Percentiles rank a stretch among this genome's conserved stretches.
These are phyloP conservation scores for Pyrgilauda ruficollis DNA, from an alignment of 2,113 vertebrate genomes.

Conservation along the genomic window DNA sequence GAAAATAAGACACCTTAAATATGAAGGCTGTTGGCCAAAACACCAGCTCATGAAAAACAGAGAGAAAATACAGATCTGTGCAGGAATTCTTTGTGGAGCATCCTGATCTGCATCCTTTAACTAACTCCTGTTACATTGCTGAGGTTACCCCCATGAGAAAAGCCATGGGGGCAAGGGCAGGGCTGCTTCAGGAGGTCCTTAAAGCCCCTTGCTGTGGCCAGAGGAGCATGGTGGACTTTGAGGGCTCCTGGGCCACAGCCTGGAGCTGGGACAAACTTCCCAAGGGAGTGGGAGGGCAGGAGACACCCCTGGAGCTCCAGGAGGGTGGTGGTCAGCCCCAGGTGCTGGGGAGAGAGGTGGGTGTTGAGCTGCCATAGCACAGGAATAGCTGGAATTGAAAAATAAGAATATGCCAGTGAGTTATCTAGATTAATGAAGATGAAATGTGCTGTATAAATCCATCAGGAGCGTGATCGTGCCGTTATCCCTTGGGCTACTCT, in stretches of 20 bases:
- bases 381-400: background rate
- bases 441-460: conserved; percentile 31
- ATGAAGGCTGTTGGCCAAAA: background rate
- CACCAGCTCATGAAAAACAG: background rate
- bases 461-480: background rate
- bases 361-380: background rate
- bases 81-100: background rate
- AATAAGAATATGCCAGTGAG: background rate
- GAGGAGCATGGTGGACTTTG: background rate
- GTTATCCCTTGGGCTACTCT: conserved; percentile 37
- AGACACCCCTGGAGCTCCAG: background rate
- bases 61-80: background rate
- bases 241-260: background rate
- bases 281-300: background rate
- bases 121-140: background rate
- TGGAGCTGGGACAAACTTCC: background rate
- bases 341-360: background rate
- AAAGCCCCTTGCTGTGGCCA: background rate
- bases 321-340: background rate
- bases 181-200: background rate
- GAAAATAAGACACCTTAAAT: background rate
- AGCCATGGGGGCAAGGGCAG: background rate
- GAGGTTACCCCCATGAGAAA: background rate
- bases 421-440: conserved; percentile 49
- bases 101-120: background rate